Conservation (phyloP, 2,888 invertebrate species). For the Trachelus iudaicus region DNA sequence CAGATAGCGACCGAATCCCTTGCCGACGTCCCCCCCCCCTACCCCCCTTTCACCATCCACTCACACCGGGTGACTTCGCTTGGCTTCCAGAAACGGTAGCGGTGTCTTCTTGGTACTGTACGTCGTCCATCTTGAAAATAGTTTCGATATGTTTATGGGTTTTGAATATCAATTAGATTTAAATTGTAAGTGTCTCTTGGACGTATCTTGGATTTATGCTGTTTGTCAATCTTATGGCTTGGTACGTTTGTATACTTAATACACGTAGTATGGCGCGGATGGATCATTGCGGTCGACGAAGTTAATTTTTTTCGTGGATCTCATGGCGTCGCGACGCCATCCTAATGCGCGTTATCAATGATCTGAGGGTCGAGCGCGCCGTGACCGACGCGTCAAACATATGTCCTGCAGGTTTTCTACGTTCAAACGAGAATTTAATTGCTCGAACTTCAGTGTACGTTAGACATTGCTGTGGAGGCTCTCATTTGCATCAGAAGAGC, state of each 20-base stretch:
- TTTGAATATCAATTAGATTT: background rate
- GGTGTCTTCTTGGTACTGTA: background rate
- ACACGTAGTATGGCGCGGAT: background rate
- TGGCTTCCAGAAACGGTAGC: background rate
- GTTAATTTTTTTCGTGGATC: background rate
- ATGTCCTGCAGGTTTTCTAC: slow-evolving; percentile 53
- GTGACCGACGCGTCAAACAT: slow-evolving; percentile 55
- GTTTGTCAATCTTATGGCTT: background rate
- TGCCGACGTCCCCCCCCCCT: background rate
- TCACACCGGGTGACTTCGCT: background rate
- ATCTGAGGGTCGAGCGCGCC: slow-evolving; percentile 54
- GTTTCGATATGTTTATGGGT: background rate
- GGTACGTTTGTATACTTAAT: background rate
- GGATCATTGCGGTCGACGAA: background rate
- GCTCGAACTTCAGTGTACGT: slow-evolving; percentile 36
- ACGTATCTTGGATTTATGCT: background rate
- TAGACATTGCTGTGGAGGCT: background rate
- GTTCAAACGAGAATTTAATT: slow-evolving; percentile 56
- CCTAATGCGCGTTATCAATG: slow-evolving; percentile 59
- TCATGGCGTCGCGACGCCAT: background rate
- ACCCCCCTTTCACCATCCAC: background rate
- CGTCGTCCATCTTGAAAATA: background rate
- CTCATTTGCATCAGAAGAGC: slow-evolving; percentile 50
- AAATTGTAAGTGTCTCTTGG: background rate
- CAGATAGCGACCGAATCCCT: slow-evolving; percentile 42